Percentiles rank a stretch among this genome's conserved stretches.
These are phyloP conservation scores for Ornithoptera priamus DNA, from an alignment of 2,888 invertebrate genomes.

Conservation along the genomic window DNA sequence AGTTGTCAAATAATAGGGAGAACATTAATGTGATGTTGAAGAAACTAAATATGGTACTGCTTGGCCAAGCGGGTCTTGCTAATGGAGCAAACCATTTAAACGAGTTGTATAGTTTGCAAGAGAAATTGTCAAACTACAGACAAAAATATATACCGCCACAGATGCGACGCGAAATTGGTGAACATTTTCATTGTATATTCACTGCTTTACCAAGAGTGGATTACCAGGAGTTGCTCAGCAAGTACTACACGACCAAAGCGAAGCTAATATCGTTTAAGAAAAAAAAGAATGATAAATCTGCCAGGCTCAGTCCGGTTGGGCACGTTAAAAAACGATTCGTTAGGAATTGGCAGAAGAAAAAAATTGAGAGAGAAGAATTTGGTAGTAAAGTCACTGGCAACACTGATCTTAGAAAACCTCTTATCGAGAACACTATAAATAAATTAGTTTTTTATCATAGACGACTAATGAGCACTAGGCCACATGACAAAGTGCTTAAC, in stretches of 20 bases:
- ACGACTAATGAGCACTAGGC: constrained; percentile 44
- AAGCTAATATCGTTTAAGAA: constrained; percentile 36
- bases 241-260: constrained; percentile 46
- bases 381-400: constrained; percentile 9
- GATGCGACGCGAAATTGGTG: constrained; percentile 71
- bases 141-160: constrained; percentile 55
- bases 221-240: constrained; percentile 58
- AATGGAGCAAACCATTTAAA: constrained; percentile 72
- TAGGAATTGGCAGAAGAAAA: constrained; percentile 43
- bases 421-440: constrained; percentile 36
- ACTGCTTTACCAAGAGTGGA: constrained; percentile 63
- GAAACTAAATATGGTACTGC: constrained; percentile 78
- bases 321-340: constrained; percentile 38
- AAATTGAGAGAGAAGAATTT: constrained; percentile 28
- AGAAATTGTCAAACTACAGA: constrained; percentile 53
- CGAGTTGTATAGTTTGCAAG: constrained; percentile 58
- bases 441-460: constrained; percentile 49
- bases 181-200: constrained; percentile 77
- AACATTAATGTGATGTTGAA: constrained; percentile 69
- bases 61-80: constrained; percentile 80
- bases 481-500: constrained; percentile 43
- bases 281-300: constrained; percentile 42
- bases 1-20: constrained; percentile 53
- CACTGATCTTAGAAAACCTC: constrained; percentile 20
- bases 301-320: constrained; percentile 41